phyloP scores from a whole-genome alignment of 2,888 invertebrate genomes.

The Mesorhabditis sp. region DNA sequence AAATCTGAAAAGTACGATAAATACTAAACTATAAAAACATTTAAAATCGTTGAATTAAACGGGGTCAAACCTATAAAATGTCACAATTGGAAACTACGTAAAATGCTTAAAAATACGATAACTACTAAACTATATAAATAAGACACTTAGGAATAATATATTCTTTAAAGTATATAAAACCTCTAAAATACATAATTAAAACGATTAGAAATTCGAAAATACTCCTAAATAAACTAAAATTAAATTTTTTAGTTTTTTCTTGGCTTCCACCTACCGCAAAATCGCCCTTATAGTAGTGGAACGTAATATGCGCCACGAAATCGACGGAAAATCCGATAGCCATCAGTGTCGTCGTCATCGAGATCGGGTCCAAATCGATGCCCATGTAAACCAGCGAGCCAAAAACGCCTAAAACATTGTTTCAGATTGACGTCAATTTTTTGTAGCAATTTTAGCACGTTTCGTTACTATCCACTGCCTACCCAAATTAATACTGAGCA shows the following conservation, averaged over 20 bases:
- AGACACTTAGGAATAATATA: too few species aligned
- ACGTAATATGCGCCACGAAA: slow-evolving; percentile 55
- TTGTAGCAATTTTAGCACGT: background rate
- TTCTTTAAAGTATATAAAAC: too few species aligned
- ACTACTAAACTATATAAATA: too few species aligned
- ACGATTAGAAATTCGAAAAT: background rate
- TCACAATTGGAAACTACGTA: too few species aligned
- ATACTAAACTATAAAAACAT: too few species aligned
- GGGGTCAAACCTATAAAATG: too few species aligned
- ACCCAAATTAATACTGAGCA: slow-evolving; percentile 54
- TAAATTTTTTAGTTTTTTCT: background rate
- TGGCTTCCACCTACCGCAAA: slow-evolving; percentile 22
- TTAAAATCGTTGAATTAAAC: too few species aligned
- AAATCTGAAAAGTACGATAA: background rate
- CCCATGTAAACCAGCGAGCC: slow-evolving; percentile 50
- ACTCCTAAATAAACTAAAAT: slow-evolving; percentile 7
- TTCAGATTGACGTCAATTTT: background rate
- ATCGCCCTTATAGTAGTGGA: slow-evolving; percentile 57
- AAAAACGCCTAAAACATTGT: slow-evolving; percentile 39
- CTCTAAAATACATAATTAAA: too few species aligned
- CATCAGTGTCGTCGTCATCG: slow-evolving; percentile 50
- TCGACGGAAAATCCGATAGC: slow-evolving; percentile 57
- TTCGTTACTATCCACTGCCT: background rate
- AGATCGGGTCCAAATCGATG: slow-evolving; percentile 56
- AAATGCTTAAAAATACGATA: too few species aligned